Evolutionary conservation across 2,113 vertebrate species (phyloP), one percentile per base, ranked within the genome.

Genomic region (Pelecanoides urinatrix): DNA sequence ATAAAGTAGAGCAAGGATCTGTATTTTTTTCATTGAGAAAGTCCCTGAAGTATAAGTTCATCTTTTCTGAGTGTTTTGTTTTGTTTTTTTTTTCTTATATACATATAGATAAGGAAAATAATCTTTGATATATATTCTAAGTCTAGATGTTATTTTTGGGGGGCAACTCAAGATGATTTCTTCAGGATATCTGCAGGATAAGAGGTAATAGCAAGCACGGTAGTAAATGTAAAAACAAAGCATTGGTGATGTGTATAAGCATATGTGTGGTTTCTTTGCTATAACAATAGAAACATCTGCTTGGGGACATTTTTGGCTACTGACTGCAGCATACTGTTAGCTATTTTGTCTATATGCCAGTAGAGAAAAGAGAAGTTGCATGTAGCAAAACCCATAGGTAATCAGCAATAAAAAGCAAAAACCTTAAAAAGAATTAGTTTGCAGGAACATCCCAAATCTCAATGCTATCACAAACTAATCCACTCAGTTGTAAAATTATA

Each of bases 371-470:
- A 77, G 66, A 94, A 90, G 66, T 66, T 88, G 11, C 23, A 27
- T 83, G 45, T 36, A 94, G 58, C 85, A 94, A 96, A 94, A 49
- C 65, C 59, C 76, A 87, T 6, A 82, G 74, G 66, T 87, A 96
- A 92, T 94, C 73, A 94, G 62, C 84, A 97, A 85, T 91, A 94
- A 92, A 91, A 95, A 82, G 34, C 47, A 44, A 90, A 88, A 92
- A 72, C 5, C 36, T 86, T 49, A 21, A 75, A 74, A 95, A 73
- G 19, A 71, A 92, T 92, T 83, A 67, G 61, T 92, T 87, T 80
- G 29, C 29, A 95, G 65, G 32, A 91, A 73, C 40, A 87, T 82
- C 36, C 44, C 89, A 95, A 94, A 61, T 90, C 77, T 92, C 94
- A 89, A 10, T 55, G 70, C 83, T 91, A 74, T 81, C 84, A 84